Percentiles rank a stretch among this genome's conserved stretches.
These are phyloP conservation scores for Drosophila multiciliata DNA, from an alignment of 2,888 invertebrate species.

Conservation along the genomic window DNA sequence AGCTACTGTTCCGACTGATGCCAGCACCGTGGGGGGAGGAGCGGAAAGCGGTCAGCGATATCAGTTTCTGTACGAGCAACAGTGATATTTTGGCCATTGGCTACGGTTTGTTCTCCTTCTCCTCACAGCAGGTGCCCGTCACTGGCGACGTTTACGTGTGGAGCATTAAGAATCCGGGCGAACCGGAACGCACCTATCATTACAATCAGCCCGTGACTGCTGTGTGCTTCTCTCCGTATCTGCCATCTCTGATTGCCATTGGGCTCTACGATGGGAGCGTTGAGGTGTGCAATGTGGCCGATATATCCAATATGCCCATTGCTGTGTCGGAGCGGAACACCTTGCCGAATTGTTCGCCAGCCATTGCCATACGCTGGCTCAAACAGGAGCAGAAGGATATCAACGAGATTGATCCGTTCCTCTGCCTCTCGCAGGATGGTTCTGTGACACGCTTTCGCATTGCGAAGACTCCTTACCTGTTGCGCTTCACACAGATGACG, in stretches of 20 bases:
- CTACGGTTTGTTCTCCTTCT: slow-evolving; percentile 89
- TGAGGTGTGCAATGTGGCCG: slow-evolving; percentile 89
- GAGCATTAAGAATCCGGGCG: slow-evolving; percentile 92
- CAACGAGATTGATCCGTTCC: slow-evolving; percentile 86
- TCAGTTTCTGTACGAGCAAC: slow-evolving; percentile 89
- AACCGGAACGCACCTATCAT: slow-evolving; percentile 89
- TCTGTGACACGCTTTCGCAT: slow-evolving; percentile 86
- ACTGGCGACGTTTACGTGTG: slow-evolving; percentile 90
- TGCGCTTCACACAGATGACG: slow-evolving; percentile 88
- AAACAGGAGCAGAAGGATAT: slow-evolving; percentile 53
- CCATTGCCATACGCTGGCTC: slow-evolving; percentile 89
- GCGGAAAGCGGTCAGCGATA: slow-evolving; percentile 86
- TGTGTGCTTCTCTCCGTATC: slow-evolving; percentile 89
- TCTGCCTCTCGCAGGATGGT: slow-evolving; percentile 88
- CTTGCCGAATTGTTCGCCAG: slow-evolving; percentile 88
- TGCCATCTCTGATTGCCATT: slow-evolving; percentile 90
- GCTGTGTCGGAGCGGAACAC: slow-evolving; percentile 87
- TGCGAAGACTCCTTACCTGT: slow-evolving; percentile 87
- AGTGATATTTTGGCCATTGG: slow-evolving; percentile 90
- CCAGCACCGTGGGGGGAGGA: slow-evolving; percentile 84
- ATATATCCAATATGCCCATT: slow-evolving; percentile 85
- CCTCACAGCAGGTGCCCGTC: slow-evolving; percentile 85
- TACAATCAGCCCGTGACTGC: slow-evolving; percentile 89
- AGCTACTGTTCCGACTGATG: slow-evolving; percentile 89
- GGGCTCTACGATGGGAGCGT: slow-evolving; percentile 91